Evolutionary conservation across 2,888 invertebrate species (phyloP), one percentile per base, ranked within the genome.

Genomic region (Platycheirus rosarum): DNA sequence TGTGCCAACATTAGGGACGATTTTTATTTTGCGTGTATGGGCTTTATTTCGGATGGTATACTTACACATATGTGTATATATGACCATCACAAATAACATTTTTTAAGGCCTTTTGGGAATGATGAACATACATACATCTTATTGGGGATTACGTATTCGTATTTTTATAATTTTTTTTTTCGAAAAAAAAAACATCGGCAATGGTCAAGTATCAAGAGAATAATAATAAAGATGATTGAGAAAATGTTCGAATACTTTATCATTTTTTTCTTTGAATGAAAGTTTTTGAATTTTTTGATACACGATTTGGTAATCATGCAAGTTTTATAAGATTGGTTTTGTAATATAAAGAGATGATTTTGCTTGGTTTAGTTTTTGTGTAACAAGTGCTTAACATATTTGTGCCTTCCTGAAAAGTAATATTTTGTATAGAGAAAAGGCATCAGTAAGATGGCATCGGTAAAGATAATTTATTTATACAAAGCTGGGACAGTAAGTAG

Each of bases 61-160:
- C 8, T 1, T 32, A 32, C 29, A 53, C 9, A 26, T 0, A 42
- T 48, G 9, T 13, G n/a, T 20, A 26, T 4, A 60, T 57, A 26
- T n/a, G n/a, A 55, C 60, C 37, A 14, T 13, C 13, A 51, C 40
- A 76, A 76, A 76, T 76, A 62, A 48, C 55, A 63, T 53, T 53
- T 53, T 53, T 69, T 70, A 55, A 63, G 44, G 26, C 46, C 20
- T 70, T 55, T 35, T 35, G 55, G 55, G 70, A 51, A 57, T 70
- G 32, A 26, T 70, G 63, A 49, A 49, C n/a, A 53, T 14, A 29
- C 42, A 7, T 29, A 60, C 29, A 60, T 42, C 40, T 44, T 40
- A 57, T 65, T 37, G 23, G n/a, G 51, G 42, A 42, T 42, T 49
- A 14, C 13, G 14, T 23, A 42, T 29, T 42, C 2, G 9, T 16